Evolutionary conservation across 2,113 vertebrate genomes (phyloP).

Genomic region (Nicator chloris): DNA sequence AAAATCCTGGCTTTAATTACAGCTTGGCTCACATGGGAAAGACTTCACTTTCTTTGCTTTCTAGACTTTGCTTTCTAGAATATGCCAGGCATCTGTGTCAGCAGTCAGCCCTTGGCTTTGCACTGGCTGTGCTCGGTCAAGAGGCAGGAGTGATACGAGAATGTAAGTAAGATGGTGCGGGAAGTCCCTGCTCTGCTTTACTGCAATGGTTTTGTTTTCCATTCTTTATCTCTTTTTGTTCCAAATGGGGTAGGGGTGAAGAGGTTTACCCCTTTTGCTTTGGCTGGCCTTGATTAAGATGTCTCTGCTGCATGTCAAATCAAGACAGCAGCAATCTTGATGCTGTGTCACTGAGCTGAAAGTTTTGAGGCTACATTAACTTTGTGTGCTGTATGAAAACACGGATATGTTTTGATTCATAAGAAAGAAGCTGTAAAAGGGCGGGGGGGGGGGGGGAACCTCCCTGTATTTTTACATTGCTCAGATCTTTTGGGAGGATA

Average conservation of each 20-base stretch:
- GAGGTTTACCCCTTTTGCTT: background rate
- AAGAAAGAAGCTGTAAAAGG: background rate
- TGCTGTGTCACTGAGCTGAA: background rate
- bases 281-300: background rate
- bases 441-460: fast-evolving
- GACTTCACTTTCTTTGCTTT: background rate
- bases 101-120: background rate
- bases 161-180: background rate
- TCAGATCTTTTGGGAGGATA: background rate
- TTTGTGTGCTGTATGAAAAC: background rate
- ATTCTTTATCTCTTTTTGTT: background rate
- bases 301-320: background rate
- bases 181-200: background rate
- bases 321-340: background rate
- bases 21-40: background rate
- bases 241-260: background rate
- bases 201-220: background rate
- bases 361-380: background rate
- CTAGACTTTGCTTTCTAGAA: background rate
- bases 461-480: background rate
- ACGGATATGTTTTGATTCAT: background rate
- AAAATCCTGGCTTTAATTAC: background rate
- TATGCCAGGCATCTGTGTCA: background rate
- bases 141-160: background rate
- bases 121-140: background rate